Percentiles rank a stretch among this genome's conserved stretches.
These are phyloP conservation scores for Bombus picipes DNA, from an alignment of 1,140 invertebrate species.

Conservation along the genomic window DNA sequence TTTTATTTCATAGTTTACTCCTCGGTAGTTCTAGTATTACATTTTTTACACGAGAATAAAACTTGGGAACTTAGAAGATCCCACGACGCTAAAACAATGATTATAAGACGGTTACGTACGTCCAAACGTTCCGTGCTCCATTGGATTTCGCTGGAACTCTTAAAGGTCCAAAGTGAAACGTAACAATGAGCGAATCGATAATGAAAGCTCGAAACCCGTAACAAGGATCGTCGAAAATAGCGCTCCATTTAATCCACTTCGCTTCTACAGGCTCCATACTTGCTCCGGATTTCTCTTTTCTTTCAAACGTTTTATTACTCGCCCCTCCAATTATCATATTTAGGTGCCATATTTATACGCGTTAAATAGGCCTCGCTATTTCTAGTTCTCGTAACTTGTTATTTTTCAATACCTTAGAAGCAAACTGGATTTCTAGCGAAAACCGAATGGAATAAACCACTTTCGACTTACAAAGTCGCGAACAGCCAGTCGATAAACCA, in stretches of 20 bases:
- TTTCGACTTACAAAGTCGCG: neutral
- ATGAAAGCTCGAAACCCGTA: conserved; percentile 13
- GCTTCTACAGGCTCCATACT: too few relatives aligned
- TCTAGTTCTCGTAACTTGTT: neutral
- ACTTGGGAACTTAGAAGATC: too few relatives aligned
- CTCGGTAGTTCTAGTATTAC: too few relatives aligned
- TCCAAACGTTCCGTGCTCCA: too few relatives aligned
- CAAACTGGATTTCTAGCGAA: neutral
- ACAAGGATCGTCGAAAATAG: conserved; percentile 4
- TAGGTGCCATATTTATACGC: neutral
- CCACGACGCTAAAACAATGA: too few relatives aligned
- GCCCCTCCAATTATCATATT: conserved; percentile 23
- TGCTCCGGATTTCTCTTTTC: neutral
- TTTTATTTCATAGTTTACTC: too few relatives aligned
- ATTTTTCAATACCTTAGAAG: neutral
- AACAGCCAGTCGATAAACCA: neutral
- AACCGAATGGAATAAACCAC: neutral
- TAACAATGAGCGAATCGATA: conserved; percentile 13
- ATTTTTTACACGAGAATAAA: too few relatives aligned
- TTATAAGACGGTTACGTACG: too few relatives aligned
- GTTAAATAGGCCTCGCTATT: conserved; percentile 9
- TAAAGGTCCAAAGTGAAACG: conserved; percentile 11
- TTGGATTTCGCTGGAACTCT: too few relatives aligned
- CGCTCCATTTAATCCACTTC: neutral
- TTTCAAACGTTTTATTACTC: neutral